A percentile compares a stretch with the other conserved stretches of the same genome.
phyloP scores from a whole-genome alignment of 2,113 vertebrate species.

The Acrocephalus arundinaceus region DNA sequence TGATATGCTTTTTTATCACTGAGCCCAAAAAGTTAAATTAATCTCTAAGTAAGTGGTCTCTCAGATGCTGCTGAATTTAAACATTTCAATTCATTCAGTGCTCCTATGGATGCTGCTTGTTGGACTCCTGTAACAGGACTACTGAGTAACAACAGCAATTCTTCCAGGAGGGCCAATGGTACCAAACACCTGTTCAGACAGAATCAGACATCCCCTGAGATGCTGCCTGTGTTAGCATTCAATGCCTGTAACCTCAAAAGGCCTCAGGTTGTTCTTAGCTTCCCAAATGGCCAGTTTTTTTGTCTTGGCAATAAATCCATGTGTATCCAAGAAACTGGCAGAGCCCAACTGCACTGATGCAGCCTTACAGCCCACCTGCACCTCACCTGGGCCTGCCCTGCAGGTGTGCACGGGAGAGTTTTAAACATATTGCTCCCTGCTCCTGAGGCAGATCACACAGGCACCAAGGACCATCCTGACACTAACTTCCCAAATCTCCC shows the following conservation, averaged over 20 bases:
- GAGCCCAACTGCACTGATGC: constrained; percentile 3
- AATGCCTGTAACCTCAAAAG: background rate
- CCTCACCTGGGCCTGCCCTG: constrained; percentile 24
- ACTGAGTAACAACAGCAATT: background rate
- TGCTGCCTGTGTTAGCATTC: background rate
- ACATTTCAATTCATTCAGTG: background rate
- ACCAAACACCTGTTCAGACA: background rate
- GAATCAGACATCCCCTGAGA: background rate
- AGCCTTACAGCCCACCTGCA: constrained; percentile 22
- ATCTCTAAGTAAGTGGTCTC: background rate
- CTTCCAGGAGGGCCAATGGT: background rate
- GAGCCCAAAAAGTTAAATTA: background rate
- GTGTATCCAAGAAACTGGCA: background rate
- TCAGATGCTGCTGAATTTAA: constrained; percentile 21
- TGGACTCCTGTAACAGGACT: background rate
- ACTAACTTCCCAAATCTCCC: background rate
- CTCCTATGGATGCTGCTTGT: background rate
- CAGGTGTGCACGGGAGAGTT: background rate
- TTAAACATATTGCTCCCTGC: background rate
- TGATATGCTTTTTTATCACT: background rate
- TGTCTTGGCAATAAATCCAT: constrained; percentile 56
- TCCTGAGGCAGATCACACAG: background rate
- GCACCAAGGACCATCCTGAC: background rate
- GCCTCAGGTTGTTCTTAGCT: constrained; percentile 8
- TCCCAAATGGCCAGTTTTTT: constrained; percentile 26